Base-by-base conservation (phyloP, 1,140 invertebrate genomes). In the Mactra quadrangularis region DNA sequence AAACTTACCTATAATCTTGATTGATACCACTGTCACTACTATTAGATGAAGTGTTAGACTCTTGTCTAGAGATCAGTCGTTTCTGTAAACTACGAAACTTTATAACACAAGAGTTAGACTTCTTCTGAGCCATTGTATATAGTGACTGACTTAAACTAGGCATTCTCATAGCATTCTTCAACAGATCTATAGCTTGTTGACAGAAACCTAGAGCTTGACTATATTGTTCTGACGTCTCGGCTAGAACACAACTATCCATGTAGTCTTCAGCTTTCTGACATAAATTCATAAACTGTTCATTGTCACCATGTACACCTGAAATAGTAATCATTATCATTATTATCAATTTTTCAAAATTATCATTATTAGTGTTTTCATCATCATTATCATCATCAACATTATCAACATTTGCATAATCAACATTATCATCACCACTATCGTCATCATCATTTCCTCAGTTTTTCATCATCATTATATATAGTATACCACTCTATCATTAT, bases 61-160 rank as follows among this genome's bases (percentile, higher is more conserved):
- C 82, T 41, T 85, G 82, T 45, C 85, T 66, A 35, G 50, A 35
- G 31, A 86, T 81, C 29, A 72, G 57, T 33, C 84, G 78, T 53
- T 89, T 89, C 71, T 98, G 97, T 15, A 99, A 94, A 90, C 96
- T 97, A 53, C 97, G 94, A 0, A 96, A 96, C 82, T 97, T 94
- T 96, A 98, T 97, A 0, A 98, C 95, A 91, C 97, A 98, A 27
- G 97, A 97, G 88, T 98, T 98, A 91, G 98, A 97, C 89, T 98
- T 98, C 96, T 98, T 97, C 88, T 96, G 95, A 6, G 97, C 97
- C 86, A 96, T 96, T 7, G 96, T 96, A 88, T 97, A 95, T 0
- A 96, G 97, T 89, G 98, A 96, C 0, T 96, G 96, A 92, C 97
- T 97, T 89, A 97, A 97, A 85, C 98, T 98, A 0, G 97, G 97